phyloP scores from a whole-genome alignment of 2,113 vertebrate genomes.

The Melozone crissalis region DNA sequence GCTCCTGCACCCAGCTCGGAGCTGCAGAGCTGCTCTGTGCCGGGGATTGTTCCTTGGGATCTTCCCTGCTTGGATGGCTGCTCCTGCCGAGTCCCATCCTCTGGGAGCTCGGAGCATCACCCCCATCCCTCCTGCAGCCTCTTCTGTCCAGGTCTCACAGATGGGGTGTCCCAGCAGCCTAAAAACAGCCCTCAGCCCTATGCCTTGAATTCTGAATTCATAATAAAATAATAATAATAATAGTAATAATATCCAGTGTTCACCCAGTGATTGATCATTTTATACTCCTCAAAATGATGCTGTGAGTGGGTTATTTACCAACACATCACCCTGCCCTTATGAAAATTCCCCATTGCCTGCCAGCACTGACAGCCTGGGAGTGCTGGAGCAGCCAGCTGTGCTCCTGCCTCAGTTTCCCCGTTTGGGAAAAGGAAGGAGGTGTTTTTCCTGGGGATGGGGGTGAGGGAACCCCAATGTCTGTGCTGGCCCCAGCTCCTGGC shows the following conservation, averaged over 20 bases:
- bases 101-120: neutral
- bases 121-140: neutral
- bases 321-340: fast-evolving
- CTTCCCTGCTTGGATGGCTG: fast-evolving
- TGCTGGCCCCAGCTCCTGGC: neutral
- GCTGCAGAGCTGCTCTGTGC: neutral
- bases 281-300: neutral
- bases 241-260: fast-evolving
- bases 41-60: fast-evolving
- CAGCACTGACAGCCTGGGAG: fast-evolving
- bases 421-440: neutral
- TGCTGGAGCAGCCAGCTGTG: neutral
- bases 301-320: neutral
- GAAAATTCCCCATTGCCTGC: fast-evolving
- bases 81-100: fast-evolving
- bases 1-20: neutral
- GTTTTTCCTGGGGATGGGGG: neutral
- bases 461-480: fast-evolving
- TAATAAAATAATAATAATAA: too few relatives aligned
- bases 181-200: neutral
- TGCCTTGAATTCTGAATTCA: neutral
- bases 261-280: neutral
- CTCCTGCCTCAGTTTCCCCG: conserved; percentile 19
- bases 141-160: too few relatives aligned
- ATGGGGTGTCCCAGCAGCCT: neutral